Percentiles rank a stretch among this genome's conserved stretches.
Evolutionary conservation across 1,140 invertebrate genomes (phyloP).

Genomic region (Sitophilus oryzae): DNA sequence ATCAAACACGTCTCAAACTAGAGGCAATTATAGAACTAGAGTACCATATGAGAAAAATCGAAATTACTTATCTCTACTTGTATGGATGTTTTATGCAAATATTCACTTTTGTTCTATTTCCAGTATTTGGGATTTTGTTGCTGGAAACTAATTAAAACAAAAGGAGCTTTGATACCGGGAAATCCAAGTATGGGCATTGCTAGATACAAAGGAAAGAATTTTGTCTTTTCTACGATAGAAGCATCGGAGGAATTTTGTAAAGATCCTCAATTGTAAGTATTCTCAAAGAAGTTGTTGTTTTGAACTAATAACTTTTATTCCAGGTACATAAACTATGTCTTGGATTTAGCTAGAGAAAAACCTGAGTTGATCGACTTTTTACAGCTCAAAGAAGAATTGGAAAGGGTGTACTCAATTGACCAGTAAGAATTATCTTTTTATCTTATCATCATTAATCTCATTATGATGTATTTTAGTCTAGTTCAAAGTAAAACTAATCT

Average conservation of each 20-base stretch:
- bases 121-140: conserved; percentile 65
- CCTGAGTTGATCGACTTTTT: conserved; percentile 56
- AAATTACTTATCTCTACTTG: too few species aligned
- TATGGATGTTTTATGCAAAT: too few species aligned
- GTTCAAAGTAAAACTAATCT: conserved; percentile 19
- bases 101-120: too few species aligned
- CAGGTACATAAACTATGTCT: conserved; percentile 51
- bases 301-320: conserved; percentile 25
- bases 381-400: conserved; percentile 50
- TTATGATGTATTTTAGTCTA: conserved; percentile 20
- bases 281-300: conserved; percentile 5
- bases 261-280: conserved; percentile 51
- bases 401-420: conserved; percentile 43
- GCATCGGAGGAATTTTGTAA: conserved; percentile 53
- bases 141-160: conserved; percentile 50
- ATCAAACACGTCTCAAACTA: too few species aligned
- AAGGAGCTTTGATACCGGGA: conserved; percentile 57
- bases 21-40: too few species aligned
- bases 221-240: conserved; percentile 52
- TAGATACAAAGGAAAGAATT: conserved; percentile 50
- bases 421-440: conserved; percentile 25
- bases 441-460: conserved; percentile 2
- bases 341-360: conserved; percentile 52
- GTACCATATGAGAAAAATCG: too few species aligned
- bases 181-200: conserved; percentile 60